Percentiles rank a stretch among this genome's conserved stretches.
Evolutionary conservation across 2,113 vertebrate species (phyloP).

Genomic region (Columbina picui): DNA sequence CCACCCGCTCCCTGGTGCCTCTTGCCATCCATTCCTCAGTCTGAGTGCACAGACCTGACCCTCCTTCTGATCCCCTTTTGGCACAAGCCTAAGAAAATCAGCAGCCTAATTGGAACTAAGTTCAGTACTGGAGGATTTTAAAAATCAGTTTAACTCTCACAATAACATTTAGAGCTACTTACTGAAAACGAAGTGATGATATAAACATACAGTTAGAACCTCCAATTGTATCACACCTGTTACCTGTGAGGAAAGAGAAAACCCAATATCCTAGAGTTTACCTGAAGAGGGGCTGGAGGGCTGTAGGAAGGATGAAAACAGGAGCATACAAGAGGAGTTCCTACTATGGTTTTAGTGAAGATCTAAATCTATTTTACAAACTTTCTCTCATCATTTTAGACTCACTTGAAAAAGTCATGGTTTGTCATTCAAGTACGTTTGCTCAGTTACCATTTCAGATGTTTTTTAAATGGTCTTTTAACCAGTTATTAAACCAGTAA

Average conservation of each 20-base stretch:
- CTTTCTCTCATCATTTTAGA: not conserved
- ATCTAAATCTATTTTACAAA: not conserved
- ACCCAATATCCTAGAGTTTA: fast-evolving
- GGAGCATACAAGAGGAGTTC: not conserved
- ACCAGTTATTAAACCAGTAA: not conserved
- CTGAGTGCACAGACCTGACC: not conserved
- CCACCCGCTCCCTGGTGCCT: fast-evolving
- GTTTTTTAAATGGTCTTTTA: not conserved
- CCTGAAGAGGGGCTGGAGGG: not conserved
- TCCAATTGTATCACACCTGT: fast-evolving
- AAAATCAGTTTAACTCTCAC: not conserved
- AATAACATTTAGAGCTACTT: not conserved
- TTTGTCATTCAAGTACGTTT: not conserved
- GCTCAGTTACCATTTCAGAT: not conserved
- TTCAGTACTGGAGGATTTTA: not conserved
- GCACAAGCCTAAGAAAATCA: not conserved
- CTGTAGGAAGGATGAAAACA: not conserved
- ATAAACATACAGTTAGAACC: not conserved
- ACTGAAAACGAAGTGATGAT: not conserved
- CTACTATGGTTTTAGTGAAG: not conserved
- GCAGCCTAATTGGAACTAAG: not conserved
- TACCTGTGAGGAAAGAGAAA: not conserved
- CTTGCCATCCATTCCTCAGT: not conserved
- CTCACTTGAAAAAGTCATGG: fast-evolving
- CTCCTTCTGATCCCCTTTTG: not conserved